These are phyloP conservation scores for Leptopterna dolabrata DNA, from an alignment of 2,888 invertebrate species.

Conservation along the genomic window DNA sequence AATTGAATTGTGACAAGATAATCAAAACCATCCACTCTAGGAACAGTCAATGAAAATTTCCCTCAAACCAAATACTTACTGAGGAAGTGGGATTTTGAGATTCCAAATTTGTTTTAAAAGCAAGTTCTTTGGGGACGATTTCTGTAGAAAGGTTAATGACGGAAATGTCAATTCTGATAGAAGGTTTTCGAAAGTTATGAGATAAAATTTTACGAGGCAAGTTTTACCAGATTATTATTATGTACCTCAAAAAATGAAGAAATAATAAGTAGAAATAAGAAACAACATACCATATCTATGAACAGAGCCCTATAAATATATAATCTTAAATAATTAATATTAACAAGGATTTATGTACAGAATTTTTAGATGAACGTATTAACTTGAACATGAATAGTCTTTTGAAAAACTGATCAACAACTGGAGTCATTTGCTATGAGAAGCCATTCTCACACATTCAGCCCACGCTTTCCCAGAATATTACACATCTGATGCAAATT, in stretches of 20 bases:
- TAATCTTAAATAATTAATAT: slow-evolving; percentile 4
- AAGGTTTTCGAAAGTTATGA: neutral
- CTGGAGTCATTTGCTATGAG: slow-evolving; percentile 16
- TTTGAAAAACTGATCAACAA: neutral
- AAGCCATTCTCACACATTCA: slow-evolving; percentile 57
- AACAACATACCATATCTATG: neutral
- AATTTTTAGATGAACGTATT: neutral
- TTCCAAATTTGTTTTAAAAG: neutral
- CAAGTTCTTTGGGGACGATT: neutral
- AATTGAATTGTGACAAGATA: neutral
- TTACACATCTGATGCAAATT: slow-evolving; percentile 26
- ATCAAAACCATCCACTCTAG: neutral
- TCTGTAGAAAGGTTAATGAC: neutral
- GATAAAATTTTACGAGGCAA: neutral
- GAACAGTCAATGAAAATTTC: neutral
- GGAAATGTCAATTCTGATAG: neutral
- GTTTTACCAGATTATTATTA: neutral
- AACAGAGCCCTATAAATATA: neutral
- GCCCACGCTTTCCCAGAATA: slow-evolving; percentile 23
- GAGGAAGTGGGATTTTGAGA: neutral
- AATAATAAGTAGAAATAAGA: neutral
- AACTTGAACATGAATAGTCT: slow-evolving; percentile 29
- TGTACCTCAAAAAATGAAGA: neutral
- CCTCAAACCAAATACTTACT: neutral
- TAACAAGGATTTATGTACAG: slow-evolving; percentile 13